Conservation (phyloP, 1,140 invertebrate species). For the Drosophila repleta region DNA sequence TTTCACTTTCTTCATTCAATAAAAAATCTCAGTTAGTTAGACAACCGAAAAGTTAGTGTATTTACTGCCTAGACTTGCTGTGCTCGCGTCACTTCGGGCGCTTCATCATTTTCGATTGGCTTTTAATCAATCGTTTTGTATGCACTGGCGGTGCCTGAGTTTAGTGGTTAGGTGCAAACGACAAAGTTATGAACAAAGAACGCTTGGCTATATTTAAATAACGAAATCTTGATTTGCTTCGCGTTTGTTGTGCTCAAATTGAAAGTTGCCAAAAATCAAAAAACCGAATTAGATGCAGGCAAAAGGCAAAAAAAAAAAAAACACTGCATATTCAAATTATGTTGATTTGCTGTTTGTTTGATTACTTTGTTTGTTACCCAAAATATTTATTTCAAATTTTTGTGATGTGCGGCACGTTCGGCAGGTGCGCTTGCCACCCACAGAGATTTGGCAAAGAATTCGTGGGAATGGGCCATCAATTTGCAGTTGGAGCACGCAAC, state of each 20-base stretch:
- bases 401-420: conserved; percentile 46
- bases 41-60: background rate
- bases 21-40: background rate
- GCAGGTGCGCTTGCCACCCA: conserved; percentile 50
- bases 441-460: conserved; percentile 30
- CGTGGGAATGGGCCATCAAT: conserved; percentile 53
- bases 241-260: conserved; percentile 15
- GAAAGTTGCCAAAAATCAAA: conserved; percentile 19
- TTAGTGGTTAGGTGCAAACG: conserved; percentile 46
- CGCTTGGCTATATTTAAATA: conserved; percentile 40
- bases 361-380: conserved; percentile 58
- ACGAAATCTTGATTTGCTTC: conserved; percentile 19
- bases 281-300: background rate
- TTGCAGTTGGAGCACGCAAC: conserved; percentile 41
- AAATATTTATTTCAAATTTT: conserved; percentile 17
- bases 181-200: conserved; percentile 59
- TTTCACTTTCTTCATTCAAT: no score
- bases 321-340: conserved; percentile 47
- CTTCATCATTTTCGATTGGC: conserved; percentile 26
- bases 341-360: conserved; percentile 39
- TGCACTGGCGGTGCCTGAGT: conserved; percentile 28
- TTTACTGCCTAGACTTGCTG: background rate
- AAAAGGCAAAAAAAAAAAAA: background rate
- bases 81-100: background rate
- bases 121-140: conserved; percentile 55